phyloP scores from a whole-genome alignment of 2,113 vertebrate genomes.

The Misgurnus mizolepis region DNA sequence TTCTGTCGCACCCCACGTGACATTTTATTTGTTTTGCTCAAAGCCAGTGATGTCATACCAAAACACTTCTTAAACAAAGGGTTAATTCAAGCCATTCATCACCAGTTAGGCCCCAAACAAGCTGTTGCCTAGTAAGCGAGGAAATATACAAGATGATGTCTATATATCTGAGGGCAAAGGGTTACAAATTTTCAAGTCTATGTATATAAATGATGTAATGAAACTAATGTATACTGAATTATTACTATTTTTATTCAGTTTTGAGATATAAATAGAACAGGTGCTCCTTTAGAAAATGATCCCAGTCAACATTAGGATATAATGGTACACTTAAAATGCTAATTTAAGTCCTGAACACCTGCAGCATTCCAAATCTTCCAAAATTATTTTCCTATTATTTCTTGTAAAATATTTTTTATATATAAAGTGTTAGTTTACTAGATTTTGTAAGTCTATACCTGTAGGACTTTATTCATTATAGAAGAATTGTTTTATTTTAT shows the following conservation, averaged over 20 bases:
- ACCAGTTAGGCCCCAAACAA: slow-evolving; percentile 66
- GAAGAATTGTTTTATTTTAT: too few relatives aligned
- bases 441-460: too few relatives aligned
- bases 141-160: slow-evolving; percentile 51
- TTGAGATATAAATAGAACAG: neutral
- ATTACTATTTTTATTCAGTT: neutral
- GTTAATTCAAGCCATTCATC: slow-evolving; percentile 71
- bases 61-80: slow-evolving; percentile 73
- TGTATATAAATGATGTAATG: neutral
- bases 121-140: slow-evolving; percentile 60
- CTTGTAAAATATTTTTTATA: too few relatives aligned
- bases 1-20: slow-evolving; percentile 57
- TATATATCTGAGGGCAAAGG: slow-evolving; percentile 57
- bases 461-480: too few relatives aligned
- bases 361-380: neutral
- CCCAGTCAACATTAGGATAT: neutral
- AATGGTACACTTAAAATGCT: neutral
- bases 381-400: too few relatives aligned
- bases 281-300: neutral
- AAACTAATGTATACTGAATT: neutral
- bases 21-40: slow-evolving; percentile 48
- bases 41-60: slow-evolving; percentile 69
- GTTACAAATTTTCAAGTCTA: neutral
- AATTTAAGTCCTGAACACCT: neutral
- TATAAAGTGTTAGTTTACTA: too few relatives aligned